Base-by-base conservation (phyloP, 2,888 invertebrate genomes). In the Andrena chrysosceles region DNA sequence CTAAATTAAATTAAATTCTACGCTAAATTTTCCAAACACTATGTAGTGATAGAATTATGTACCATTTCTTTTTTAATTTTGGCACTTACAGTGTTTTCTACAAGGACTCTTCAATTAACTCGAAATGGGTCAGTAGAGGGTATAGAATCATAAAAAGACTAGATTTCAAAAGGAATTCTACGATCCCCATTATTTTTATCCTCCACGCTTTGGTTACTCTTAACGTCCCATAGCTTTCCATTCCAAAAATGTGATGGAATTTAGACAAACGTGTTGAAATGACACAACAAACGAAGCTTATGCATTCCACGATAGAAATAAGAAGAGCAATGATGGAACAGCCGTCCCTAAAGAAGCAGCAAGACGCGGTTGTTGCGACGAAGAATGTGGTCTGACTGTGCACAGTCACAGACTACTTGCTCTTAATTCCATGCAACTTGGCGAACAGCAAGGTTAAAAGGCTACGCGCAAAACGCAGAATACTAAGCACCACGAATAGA, bases 351-450 rank as follows among this genome's bases (percentile, higher is more conserved):
- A 29, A 56, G 64, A 72, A 83, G 68, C 83, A 64, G 56, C 66
- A 76, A 49, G 68, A n/a, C 49, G 33, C 56, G 49, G 69, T 64
- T 33, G 62, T 62, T 85, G 35, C 42, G 35, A 20, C 52, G 70
- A 62, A 83, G 75, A 71, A 52, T 23, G 42, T 26, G 5, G 77
- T 67, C 83, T 56, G 83, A 42, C 73, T 76, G 73, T 59, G 70
- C 76, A 79, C 83, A 70, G 69, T 26, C 69, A 62, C 48, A 54
- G 66, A 76, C 85, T 76, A 77, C 79, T 74, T 71, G 70, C 66
- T 77, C 81, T 78, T 81, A 85, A 85, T 85, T 85, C 56, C 60
- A 64, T 52, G 63, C 76, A 70, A 74, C 67, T 74, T 54, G 73
- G 52, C 52, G 49, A 64, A 60, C 48, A 71, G 52, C 56, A 73